Evolutionary conservation across 2,113 vertebrate species (phyloP).

Genomic region (Cyphotilapia sp.): DNA sequence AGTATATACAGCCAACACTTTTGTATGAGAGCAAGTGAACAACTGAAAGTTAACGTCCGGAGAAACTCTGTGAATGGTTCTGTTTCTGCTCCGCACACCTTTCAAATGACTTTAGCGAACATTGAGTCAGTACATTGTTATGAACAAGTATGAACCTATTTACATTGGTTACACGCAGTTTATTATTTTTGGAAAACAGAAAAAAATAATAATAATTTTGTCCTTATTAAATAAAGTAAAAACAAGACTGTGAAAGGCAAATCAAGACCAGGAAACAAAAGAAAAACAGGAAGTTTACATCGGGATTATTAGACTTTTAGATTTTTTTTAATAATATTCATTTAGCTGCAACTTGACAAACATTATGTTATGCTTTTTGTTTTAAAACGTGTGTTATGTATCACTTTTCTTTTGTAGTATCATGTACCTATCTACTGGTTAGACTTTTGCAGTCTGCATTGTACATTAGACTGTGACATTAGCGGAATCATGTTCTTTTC

Average conservation of each 20-base stretch:
- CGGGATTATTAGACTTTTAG: neutral
- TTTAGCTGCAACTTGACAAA: constrained; percentile 18
- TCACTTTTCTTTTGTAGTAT: constrained; percentile 1
- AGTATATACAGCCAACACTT: constrained; percentile 12
- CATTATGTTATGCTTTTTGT: neutral
- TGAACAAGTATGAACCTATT: neutral
- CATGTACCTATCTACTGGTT: constrained; percentile 7
- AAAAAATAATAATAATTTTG: neutral
- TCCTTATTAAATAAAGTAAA: neutral
- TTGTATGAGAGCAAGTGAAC: neutral
- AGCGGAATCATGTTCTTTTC: constrained; percentile 81
- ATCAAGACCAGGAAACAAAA: neutral
- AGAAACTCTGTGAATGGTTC: constrained; percentile 24
- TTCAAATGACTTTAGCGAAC: neutral
- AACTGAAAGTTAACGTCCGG: neutral
- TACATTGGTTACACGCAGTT: neutral
- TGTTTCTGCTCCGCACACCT: neutral
- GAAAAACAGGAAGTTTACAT: constrained; percentile 23
- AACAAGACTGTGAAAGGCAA: neutral
- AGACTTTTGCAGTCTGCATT: constrained; percentile 10
- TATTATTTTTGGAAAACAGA: neutral
- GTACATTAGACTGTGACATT: constrained; percentile 45
- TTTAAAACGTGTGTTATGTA: neutral
- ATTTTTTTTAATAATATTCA: neutral
- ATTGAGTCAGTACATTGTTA: neutral